phyloP scores from a whole-genome alignment of 2,113 vertebrate species.

The Sander lucioperca region DNA sequence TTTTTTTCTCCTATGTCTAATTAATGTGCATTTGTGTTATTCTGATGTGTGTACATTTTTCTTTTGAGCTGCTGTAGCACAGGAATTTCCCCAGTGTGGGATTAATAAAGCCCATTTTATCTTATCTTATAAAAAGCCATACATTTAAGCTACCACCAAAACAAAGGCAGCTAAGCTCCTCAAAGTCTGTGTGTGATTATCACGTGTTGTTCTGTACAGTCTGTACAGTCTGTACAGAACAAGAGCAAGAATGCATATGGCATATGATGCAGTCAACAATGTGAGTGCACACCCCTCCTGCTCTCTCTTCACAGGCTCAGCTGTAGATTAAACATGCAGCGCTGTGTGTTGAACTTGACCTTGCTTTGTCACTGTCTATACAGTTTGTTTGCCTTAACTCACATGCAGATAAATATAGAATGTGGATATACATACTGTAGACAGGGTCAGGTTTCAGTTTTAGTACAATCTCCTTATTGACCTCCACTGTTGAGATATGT shows the following conservation, averaged over 20 bases:
- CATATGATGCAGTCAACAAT: constrained; percentile 4
- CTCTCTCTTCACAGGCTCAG: neutral
- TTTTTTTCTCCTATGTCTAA: no score
- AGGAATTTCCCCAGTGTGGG: no score
- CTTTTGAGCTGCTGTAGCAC: no score
- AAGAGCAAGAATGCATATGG: constrained; percentile 15
- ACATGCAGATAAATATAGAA: neutral
- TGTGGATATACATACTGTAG: neutral
- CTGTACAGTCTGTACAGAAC: constrained; percentile 28
- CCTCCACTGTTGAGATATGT: neutral
- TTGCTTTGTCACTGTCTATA: neutral
- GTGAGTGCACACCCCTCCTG: neutral
- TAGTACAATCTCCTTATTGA: neutral
- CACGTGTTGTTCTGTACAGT: constrained; percentile 22
- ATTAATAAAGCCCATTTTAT: no score
- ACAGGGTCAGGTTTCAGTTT: neutral
- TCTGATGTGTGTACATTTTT: no score
- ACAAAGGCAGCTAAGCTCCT: neutral
- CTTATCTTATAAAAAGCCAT: no score
- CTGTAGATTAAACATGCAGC: constrained; percentile 10
- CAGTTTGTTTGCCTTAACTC: constrained; percentile 1
- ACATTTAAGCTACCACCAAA: neutral
- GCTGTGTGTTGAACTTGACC: constrained; percentile 36
- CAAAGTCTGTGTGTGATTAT: neutral
- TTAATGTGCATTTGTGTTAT: no score